Evolutionary conservation across 2,113 vertebrate species (phyloP).

Genomic region (Neolamprologus sp.): DNA sequence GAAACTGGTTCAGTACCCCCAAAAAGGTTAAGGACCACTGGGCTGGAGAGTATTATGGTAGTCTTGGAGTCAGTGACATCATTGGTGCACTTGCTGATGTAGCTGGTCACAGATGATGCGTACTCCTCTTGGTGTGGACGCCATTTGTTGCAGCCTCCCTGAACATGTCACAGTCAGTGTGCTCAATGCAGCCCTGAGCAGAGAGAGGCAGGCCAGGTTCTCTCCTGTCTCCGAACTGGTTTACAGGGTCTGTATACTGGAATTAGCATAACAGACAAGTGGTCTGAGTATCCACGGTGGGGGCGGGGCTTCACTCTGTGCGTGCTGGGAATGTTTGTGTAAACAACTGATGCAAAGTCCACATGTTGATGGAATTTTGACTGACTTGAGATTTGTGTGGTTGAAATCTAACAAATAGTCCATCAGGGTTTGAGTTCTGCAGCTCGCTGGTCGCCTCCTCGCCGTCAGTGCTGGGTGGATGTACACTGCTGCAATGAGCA

Average conservation of each 20-base stretch:
- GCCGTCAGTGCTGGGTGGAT: fast-evolving
- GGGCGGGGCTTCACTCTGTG: not conserved
- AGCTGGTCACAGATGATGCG: not conserved
- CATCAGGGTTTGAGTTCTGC: not conserved
- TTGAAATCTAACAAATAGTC: not conserved
- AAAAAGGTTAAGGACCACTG: no score
- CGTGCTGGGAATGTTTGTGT: not conserved
- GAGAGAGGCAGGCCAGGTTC: not conserved
- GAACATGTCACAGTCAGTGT: not conserved
- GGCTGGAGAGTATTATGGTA: no score
- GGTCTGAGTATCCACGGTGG: not conserved
- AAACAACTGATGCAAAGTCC: not conserved
- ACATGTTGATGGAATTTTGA: not conserved
- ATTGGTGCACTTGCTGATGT: not conserved
- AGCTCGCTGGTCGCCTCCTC: not conserved
- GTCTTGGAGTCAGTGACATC: no score
- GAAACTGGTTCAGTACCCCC: no score
- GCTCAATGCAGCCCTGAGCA: not conserved
- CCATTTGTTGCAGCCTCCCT: not conserved
- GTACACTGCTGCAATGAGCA: not conserved
- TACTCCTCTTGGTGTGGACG: fast-evolving
- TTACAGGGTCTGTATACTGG: not conserved
- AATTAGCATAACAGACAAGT: not conserved
- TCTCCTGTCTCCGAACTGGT: not conserved
- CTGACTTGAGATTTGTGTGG: not conserved